These are phyloP conservation scores for Cladopsammia gracilis DNA, from an alignment of 64 coral and sea anemone genomes.

Conservation along the genomic window DNA sequence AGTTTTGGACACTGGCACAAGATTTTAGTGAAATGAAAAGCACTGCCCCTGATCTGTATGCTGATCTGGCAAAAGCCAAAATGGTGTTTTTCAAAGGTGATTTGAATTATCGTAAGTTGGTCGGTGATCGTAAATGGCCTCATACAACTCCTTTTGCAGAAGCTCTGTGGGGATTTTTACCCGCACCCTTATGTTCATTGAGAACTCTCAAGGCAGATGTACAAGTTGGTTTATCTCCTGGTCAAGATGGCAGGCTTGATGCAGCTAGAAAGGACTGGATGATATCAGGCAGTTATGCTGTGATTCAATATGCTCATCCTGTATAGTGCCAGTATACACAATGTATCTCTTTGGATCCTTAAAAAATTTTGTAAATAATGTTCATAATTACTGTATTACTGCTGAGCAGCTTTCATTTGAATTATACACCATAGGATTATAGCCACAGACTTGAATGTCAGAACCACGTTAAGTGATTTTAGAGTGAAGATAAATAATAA, in stretches of 20 bases:
- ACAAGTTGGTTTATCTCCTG: conserved; percentile 83
- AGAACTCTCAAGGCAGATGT: conserved; percentile 94
- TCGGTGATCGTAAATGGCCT: conserved; percentile 94
- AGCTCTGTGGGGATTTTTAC: conserved; percentile 93
- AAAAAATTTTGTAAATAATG: no score
- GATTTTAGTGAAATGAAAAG: conserved; percentile 93
- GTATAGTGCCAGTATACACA: not conserved
- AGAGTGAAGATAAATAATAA: no score
- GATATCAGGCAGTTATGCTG: conserved; percentile 88
- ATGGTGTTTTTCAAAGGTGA: conserved; percentile 97
- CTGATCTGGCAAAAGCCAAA: conserved; percentile 82
- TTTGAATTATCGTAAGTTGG: conserved; percentile 97
- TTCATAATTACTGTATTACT: no score
- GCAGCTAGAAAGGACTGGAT: conserved; percentile 90
- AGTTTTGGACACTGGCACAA: conserved; percentile 91
- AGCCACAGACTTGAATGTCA: no score
- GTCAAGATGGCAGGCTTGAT: conserved; percentile 66
- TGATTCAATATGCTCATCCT: conserved; percentile 78
- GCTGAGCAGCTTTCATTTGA: no score
- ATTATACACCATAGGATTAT: no score
- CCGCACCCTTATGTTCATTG: conserved; percentile 86
- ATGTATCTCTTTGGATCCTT: no score
- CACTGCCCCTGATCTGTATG: conserved; percentile 71
- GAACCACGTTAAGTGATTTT: no score
- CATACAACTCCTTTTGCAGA: conserved; percentile 74